Evolutionary conservation across 2,113 vertebrate species (phyloP).

Genomic region (Regulus satrapa): DNA sequence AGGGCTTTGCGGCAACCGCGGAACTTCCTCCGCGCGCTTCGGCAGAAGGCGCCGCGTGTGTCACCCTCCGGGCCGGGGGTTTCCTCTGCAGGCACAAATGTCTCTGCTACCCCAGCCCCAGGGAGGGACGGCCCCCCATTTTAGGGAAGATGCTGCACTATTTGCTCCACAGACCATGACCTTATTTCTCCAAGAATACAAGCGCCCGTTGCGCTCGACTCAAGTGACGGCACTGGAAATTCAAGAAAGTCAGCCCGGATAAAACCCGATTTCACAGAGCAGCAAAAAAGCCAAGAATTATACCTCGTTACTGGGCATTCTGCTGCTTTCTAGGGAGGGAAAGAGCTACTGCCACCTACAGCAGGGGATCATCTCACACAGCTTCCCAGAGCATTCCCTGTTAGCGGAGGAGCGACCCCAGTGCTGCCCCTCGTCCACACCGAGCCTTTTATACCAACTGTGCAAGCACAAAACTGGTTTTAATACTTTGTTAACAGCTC

Average conservation of each 20-base stretch:
- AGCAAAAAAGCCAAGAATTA: not conserved
- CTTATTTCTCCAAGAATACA: not conserved
- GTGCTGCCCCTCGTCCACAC: not conserved
- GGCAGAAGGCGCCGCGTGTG: not conserved
- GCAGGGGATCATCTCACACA: not conserved
- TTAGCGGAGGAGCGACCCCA: not conserved
- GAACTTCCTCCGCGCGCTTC: not conserved
- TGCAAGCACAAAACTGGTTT: not conserved
- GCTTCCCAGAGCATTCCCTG: not conserved
- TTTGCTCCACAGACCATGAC: not conserved
- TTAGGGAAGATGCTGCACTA: not conserved
- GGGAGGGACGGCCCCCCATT: not conserved
- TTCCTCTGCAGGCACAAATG: not conserved
- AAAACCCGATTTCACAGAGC: not conserved
- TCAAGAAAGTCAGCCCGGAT: not conserved
- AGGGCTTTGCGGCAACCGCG: not conserved
- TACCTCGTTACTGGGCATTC: not conserved
- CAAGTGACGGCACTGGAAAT: not conserved
- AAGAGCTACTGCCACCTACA: not conserved
- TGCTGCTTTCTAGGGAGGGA: constrained; percentile 5
- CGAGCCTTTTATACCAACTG: not conserved
- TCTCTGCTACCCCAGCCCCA: not conserved
- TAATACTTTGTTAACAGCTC: not conserved
- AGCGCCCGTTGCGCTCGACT: not conserved
- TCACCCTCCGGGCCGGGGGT: not conserved